Evolutionary conservation across 2,797 vertebrate species (phyloP).

Genomic region (Scyliorhinus canicula): DNA sequence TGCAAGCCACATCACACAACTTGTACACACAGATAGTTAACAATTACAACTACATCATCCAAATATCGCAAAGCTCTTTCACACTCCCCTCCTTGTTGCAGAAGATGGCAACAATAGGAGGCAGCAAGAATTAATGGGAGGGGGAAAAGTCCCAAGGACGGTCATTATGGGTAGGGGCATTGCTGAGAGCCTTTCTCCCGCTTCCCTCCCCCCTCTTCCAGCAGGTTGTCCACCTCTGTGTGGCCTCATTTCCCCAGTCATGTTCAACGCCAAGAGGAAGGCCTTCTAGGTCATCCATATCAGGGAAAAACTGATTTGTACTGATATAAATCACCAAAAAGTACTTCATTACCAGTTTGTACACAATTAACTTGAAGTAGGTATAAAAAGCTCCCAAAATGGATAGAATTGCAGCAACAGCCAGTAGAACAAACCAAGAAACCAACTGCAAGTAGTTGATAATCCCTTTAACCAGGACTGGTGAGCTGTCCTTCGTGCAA

Average conservation of each 20-base stretch:
- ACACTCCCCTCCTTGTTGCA: neutral
- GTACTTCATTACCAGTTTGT: neutral
- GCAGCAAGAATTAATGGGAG: neutral
- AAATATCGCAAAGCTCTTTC: neutral
- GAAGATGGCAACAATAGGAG: neutral
- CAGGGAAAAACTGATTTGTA: neutral
- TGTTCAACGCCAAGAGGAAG: neutral
- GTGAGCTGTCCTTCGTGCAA: neutral
- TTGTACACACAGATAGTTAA: neutral
- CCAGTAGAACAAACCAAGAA: neutral
- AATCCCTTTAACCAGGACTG: neutral
- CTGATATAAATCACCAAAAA: neutral
- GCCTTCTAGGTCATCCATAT: neutral
- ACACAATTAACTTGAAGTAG: neutral
- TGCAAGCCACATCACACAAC: neutral
- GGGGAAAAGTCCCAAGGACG: neutral
- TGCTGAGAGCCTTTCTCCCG: neutral
- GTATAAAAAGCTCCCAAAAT: neutral
- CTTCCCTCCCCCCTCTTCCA: neutral
- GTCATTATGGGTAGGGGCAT: neutral
- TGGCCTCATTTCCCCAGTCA: neutral
- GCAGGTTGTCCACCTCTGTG: neutral
- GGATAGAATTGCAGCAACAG: no score
- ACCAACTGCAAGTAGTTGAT: neutral
- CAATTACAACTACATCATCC: neutral